Evolutionary conservation across 2,113 vertebrate species (phyloP), one percentile per base, ranked within the genome.

Genomic region (Gobius niger): DNA sequence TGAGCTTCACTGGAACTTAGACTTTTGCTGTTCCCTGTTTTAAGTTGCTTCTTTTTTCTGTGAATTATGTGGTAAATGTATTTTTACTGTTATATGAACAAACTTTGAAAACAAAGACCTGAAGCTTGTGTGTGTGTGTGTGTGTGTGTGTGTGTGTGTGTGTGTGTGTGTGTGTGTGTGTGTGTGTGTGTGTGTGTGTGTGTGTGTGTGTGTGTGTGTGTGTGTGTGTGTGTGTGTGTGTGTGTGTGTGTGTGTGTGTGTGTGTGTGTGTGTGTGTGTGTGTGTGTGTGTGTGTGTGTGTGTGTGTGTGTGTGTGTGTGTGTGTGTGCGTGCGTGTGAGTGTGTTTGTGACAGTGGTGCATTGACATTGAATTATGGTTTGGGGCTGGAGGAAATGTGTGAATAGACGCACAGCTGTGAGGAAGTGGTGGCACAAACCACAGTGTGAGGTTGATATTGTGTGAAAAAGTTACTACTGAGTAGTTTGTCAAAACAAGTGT

Each of bases 381-480:
- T 74, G 71, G 49, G 24, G 73, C 44, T 67, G 68, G 63, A 81
- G 85, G 86, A 88, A 87, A 82, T 80, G 66, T 76, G 64, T 80
- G 68, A 80, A 70, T 82, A 70, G 63, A 44, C 16, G 18, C 16
- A 81, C 82, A 82, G 74, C 78, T 86, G 78, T 76, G 77, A 85
- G 90, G 90, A 91, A 89, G 84, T 76, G 73, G 80, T 77, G 63
- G 52, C 65, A 70, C 15, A 72, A 63, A 81, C 82, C 82, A 11
- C 74, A 81, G 64, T 70, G 73, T 86, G 63, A 72, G 73, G 59
- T 68, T 68, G 69, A 78, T 61, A 51, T 76, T 60, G 44, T 47
- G 61, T 42, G 62, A 70, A 53, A 63, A 63, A 63, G 72, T 8
- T 65, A 56, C 42, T 68, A 63, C 65, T 64, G 60, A 7, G 41